Evolutionary conservation across 2,113 vertebrate genomes (phyloP).

Genomic region (Sebastes schlegelii): DNA sequence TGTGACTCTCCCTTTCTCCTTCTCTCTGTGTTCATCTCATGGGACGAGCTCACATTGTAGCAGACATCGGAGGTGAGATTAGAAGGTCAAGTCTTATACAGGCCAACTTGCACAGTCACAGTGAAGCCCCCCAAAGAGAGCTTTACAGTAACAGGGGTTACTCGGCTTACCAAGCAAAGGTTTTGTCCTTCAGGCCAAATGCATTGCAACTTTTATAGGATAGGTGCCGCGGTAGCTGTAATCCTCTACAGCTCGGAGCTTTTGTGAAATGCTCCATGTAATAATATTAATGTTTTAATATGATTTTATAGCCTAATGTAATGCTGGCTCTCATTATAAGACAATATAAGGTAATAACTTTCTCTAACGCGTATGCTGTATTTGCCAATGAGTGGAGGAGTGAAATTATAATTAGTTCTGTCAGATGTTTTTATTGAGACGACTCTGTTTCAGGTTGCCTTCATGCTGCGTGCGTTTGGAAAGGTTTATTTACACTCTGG

Average conservation of each 20-base stretch:
- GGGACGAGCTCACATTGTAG: constrained; percentile 31
- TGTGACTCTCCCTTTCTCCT: background rate
- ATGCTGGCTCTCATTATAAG: constrained; percentile 34
- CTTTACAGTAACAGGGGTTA: constrained; percentile 21
- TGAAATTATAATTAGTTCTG: constrained; percentile 41
- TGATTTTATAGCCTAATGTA: constrained; percentile 13
- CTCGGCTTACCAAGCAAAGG: background rate
- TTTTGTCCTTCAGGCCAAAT: constrained; percentile 19
- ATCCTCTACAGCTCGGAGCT: constrained; percentile 3
- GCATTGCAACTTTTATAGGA: constrained; percentile 7
- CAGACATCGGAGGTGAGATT: constrained; percentile 36
- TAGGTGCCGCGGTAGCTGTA: background rate
- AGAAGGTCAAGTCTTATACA: constrained; percentile 25
- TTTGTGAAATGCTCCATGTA: constrained; percentile 16
- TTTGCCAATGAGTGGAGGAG: constrained; percentile 1
- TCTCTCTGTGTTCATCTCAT: constrained; percentile 30
- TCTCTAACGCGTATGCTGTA: background rate
- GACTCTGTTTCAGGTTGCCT: background rate
- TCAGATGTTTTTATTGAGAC: constrained; percentile 19
- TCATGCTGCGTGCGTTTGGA: background rate
- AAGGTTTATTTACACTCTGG: constrained; percentile 3
- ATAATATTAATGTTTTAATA: constrained; percentile 39
- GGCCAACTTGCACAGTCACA: constrained; percentile 27
- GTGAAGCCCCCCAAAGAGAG: constrained; percentile 7
- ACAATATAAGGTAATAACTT: constrained; percentile 36